Evolutionary conservation across 2,888 invertebrate genomes (phyloP).

Genomic region (Chrysodeixis includens): DNA sequence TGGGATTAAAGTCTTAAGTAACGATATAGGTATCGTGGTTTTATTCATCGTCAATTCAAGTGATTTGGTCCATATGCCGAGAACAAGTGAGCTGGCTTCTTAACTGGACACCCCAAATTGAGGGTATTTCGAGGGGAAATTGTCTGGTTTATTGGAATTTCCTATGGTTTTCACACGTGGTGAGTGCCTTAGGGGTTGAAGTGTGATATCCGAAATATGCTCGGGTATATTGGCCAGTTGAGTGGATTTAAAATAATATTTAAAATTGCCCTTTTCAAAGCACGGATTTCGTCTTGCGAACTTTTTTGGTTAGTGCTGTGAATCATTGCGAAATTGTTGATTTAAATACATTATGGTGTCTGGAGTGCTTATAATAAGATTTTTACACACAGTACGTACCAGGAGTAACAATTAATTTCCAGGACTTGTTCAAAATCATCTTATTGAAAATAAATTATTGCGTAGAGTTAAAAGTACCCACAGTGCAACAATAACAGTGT

Average conservation of each 20-base stretch:
- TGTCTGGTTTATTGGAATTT: slow-evolving; percentile 85
- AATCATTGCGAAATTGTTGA: no score
- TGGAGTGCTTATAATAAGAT: no score
- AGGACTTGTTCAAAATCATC: no score
- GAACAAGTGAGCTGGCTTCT: slow-evolving; percentile 85
- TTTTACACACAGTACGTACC: no score
- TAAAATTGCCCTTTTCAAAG: no score
- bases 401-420: no score
- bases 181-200: slow-evolving; percentile 62
- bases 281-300: no score
- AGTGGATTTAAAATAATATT: neutral
- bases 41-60: slow-evolving; percentile 71
- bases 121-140: slow-evolving; percentile 81
- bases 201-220: slow-evolving; percentile 53
- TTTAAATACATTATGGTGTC: no score
- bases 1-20: slow-evolving; percentile 34
- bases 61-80: slow-evolving; percentile 85
- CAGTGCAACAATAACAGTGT: no score
- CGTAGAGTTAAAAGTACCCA: no score
- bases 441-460: no score
- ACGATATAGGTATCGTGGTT: slow-evolving; percentile 42
- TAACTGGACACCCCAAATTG: slow-evolving; percentile 87
- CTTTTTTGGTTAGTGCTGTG: no score
- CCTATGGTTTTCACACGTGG: slow-evolving; percentile 80
- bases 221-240: slow-evolving; percentile 30